A percentile compares a stretch with the other conserved stretches of the same genome.
Conservation (phyloP, 2,888 invertebrate species). For the Eudasyphora cyanicolor region DNA sequence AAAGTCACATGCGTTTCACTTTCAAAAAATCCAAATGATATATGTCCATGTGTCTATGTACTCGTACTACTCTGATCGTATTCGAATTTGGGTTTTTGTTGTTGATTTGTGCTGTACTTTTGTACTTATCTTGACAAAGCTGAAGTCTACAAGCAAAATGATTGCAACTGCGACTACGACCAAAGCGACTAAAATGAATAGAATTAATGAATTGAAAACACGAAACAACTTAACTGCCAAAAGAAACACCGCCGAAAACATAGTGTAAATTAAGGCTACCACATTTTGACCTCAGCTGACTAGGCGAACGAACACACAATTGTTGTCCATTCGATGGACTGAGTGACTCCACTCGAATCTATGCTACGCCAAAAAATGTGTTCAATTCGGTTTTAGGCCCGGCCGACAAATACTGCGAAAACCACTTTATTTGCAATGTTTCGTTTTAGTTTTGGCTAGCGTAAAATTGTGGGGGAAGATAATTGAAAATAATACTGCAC, state of each 20-base stretch:
- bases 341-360: background rate
- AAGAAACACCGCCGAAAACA: constrained; percentile 3
- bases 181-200: background rate
- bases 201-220: constrained; percentile 37
- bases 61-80: background rate
- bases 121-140: background rate
- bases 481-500: constrained; percentile 12
- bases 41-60: background rate
- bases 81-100: no score
- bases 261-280: constrained; percentile 61
- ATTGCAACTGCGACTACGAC: no score
- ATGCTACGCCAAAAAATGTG: constrained; percentile 33
- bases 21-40: constrained; percentile 1
- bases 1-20: background rate
- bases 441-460: background rate
- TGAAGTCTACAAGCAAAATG: background rate
- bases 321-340: background rate
- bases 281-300: constrained; percentile 59
- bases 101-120: no score
- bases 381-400: background rate
- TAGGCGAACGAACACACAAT: constrained; percentile 9
- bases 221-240: constrained; percentile 25
- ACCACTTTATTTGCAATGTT: constrained; percentile 24
- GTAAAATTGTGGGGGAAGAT: constrained; percentile 14
- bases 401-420: background rate